A percentile compares a stretch with the other conserved stretches of the same genome.
phyloP scores from a whole-genome alignment of 2,113 vertebrate species.

The Sminthopsis crassicaudata region DNA sequence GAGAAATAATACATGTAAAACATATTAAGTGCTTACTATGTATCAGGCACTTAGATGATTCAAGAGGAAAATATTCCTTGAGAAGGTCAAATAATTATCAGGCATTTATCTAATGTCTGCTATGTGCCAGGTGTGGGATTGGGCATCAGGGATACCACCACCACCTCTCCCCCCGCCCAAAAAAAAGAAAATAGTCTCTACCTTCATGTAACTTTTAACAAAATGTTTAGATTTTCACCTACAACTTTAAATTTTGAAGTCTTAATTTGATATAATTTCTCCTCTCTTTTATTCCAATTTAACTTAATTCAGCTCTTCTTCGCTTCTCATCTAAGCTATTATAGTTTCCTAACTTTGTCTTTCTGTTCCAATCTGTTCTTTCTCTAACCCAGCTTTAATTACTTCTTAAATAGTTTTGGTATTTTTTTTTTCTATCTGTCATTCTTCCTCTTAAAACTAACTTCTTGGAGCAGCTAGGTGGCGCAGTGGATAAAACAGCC shows the following conservation, averaged over 20 bases:
- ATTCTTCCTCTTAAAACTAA: not conserved
- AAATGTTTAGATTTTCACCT: not conserved
- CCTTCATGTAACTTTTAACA: not conserved
- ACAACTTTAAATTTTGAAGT: not conserved
- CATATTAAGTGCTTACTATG: not conserved
- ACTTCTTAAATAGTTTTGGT: not conserved
- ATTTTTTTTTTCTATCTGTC: not conserved
- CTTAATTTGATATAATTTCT: not conserved
- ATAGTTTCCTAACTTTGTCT: not conserved
- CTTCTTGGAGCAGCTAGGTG: too few relatives aligned
- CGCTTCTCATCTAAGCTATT: not conserved
- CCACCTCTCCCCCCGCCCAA: too few relatives aligned
- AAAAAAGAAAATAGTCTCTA: not conserved
- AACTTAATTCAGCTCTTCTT: not conserved
- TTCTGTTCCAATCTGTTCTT: not conserved
- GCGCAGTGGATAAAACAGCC: too few relatives aligned
- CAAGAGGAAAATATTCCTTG: not conserved
- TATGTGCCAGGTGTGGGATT: not conserved
- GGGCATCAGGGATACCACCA: not conserved
- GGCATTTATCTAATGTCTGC: not conserved
- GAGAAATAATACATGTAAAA: not conserved
- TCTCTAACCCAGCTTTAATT: not conserved
- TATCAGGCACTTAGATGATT: not conserved
- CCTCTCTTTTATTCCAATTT: not conserved
- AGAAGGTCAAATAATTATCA: not conserved